Evolutionary conservation across 2,888 invertebrate genomes (phyloP).

Genomic region (Alloplasta piceator): DNA sequence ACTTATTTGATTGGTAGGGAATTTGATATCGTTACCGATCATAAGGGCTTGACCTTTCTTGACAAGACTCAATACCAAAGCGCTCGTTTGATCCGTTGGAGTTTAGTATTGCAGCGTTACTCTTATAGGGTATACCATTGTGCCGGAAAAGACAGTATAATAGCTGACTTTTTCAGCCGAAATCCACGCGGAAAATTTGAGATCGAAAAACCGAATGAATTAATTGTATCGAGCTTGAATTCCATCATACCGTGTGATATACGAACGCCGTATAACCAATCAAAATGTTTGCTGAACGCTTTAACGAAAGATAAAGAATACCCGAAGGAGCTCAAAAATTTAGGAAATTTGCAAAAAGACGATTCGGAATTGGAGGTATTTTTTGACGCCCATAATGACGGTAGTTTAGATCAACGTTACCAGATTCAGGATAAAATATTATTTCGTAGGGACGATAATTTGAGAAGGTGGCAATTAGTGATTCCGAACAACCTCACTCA

Average conservation of each 20-base stretch:
- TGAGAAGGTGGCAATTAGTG: slow-evolving; percentile 19
- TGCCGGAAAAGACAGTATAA: too few relatives aligned
- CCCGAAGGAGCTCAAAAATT: too few relatives aligned
- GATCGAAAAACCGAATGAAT: neutral
- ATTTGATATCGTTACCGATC: neutral
- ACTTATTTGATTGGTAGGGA: neutral
- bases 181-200: neutral
- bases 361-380: too few relatives aligned
- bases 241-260: too few relatives aligned
- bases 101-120: neutral
- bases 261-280: too few relatives aligned
- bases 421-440: too few relatives aligned
- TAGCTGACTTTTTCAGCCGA: neutral
- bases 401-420: too few relatives aligned
- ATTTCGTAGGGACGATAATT: neutral
- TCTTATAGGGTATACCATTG: neutral
- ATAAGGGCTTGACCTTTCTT: neutral
- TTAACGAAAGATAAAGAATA: too few relatives aligned
- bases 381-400: too few relatives aligned
- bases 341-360: too few relatives aligned
- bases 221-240: too few relatives aligned
- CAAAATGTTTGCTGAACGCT: too few relatives aligned
- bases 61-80: neutral
- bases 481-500: slow-evolving; percentile 29
- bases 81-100: neutral